These are phyloP conservation scores for Lysandra bellargus DNA, from an alignment of 2,888 invertebrate species.

Conservation along the genomic window DNA sequence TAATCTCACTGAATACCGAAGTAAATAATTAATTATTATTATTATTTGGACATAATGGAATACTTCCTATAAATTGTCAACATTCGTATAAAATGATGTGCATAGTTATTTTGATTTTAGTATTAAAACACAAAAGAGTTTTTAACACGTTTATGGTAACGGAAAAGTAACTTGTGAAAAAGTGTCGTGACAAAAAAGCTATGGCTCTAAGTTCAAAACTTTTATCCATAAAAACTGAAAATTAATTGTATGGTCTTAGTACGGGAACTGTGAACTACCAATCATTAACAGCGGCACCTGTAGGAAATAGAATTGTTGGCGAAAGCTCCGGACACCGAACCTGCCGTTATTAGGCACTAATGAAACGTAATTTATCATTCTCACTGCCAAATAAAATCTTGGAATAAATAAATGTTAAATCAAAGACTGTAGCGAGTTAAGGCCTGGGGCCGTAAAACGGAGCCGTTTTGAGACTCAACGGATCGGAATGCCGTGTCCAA, in stretches of 20 bases:
- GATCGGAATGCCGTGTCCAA: no score
- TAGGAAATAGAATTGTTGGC: constrained; percentile 42
- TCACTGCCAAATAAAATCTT: constrained; percentile 70
- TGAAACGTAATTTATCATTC: constrained; percentile 75
- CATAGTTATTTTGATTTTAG: no score
- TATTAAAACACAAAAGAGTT: not conserved
- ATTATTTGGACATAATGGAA: no score
- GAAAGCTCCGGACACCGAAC: constrained; percentile 53
- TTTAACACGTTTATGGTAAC: not conserved
- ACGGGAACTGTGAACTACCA: not conserved
- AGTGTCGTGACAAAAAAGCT: not conserved
- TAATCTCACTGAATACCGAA: not conserved
- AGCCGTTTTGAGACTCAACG: no score
- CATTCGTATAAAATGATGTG: no score
- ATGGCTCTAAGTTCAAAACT: not conserved
- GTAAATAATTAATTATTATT: no score
- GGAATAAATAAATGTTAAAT: constrained; percentile 46
- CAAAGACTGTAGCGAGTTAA: constrained; percentile 31
- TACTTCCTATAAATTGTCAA: no score
- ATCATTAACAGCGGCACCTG: not conserved
- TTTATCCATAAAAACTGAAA: constrained; percentile 9
- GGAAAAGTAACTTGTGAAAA: not conserved
- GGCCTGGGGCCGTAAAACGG: not conserved
- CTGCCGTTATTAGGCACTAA: constrained; percentile 60
- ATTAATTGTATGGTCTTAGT: not conserved